Base-by-base conservation (phyloP, 2,113 vertebrate species). In the Chlamydotis undulata region DNA sequence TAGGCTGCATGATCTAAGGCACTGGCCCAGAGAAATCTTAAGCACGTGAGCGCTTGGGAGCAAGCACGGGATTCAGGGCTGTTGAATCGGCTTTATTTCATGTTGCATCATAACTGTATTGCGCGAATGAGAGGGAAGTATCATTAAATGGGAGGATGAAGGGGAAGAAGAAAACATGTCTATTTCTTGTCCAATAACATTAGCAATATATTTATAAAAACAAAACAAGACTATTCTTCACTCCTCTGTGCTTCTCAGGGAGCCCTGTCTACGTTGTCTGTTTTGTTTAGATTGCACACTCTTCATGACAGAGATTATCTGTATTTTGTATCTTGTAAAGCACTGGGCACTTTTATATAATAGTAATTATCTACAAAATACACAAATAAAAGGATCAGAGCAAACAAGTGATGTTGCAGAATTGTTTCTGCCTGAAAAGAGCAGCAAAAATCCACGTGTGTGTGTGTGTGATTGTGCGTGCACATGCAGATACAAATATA, bases 1-100 rank as follows among this genome's bases (percentile, higher is more conserved):
- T 95, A 96, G 89, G 69, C 61, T 69, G 77, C 63, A 37, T 70
- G 95, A 96, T 95, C 89, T 89, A 89, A 92, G 49, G 64, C 89
- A 94, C 83, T 87, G 92, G 56, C 59, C 92, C 82, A 83, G 81
- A 82, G 84, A 75, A 80, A 92, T 65, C 70, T 84, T 79, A 87
- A 89, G 83, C 94, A 89, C 19, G 83, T 92, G 86, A 94, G 90
- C 0, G 0, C 57, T 79, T 2, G 8, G 80, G 63, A 94, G 94
- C 61, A 65, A 84, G 80, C 31, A 33, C 33, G n/a, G 74, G 77
- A 91, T 96, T 82, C 65, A 23, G 83, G 49, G 73, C 71, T 96
- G 86, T 67, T 88, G 95, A 92, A 90, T 2, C 7, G 10, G 81
- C 74, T 95, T 91, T 90, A 89, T 94, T 93, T 93, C 91, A 87